Evolutionary conservation across 2,797 vertebrate species (phyloP), one percentile per base, ranked within the genome.

Genomic region (Tragopan temminckii): DNA sequence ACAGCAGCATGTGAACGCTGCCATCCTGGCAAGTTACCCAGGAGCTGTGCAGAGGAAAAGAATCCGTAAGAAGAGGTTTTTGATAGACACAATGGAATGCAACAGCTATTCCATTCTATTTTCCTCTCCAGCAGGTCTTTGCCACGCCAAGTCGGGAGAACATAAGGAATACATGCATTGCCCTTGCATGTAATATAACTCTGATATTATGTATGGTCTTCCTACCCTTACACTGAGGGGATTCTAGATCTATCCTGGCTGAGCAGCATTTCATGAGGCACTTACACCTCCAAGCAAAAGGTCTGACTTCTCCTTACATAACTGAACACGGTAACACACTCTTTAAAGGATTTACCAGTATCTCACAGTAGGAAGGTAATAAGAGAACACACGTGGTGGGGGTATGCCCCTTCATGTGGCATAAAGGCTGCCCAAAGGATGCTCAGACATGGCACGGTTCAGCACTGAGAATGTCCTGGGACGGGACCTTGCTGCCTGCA

Each of bases 181-280:
- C n/a, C 29, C 9, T 38, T 1, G 1, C 10, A 4, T 5, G 10
- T 16, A 35, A 31, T 19, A 20, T 6, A 6, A 2, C 29, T 42
- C 50, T 20, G 42, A 58, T 8, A 36, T 8, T 11, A 24, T 9
- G 53, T 23, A 66, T 29, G 16, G 36, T 35, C 25, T 18, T 84
- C n/a, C 35, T 42, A 2, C 11, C 7, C 20, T 45, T 53, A 19
- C 4, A 2, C 45, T 36, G 31, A 50, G 3, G 4, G 53, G 13
- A 46, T 67, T 67, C 53, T 9, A 33, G 25, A 13, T 35, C 29
- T 52, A 10, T 40, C 21, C 45, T 35, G 13, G 19, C 38, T 45
- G 48, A 85, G 67, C 11, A 81, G 48, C 62, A 36, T 23, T 67
- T 75, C 23, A 31, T n/a, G 55, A 31, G 63, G 38, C n/a, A 57